These are phyloP conservation scores for Pampus argenteus DNA, from an alignment of 2,797 vertebrate species.

Conservation along the genomic window DNA sequence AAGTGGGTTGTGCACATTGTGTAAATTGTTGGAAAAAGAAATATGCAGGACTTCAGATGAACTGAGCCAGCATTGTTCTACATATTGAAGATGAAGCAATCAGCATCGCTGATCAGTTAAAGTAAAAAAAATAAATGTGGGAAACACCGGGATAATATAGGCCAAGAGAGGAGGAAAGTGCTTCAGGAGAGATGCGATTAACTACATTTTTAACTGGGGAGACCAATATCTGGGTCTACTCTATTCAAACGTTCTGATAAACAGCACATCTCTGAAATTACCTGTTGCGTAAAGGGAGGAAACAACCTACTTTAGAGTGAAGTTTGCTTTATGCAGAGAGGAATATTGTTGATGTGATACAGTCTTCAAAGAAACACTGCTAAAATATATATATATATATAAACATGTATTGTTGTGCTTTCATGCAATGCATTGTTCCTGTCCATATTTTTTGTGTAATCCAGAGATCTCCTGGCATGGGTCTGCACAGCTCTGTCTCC, in stretches of 20 bases:
- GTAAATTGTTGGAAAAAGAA: conserved; percentile 30
- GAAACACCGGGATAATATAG: conserved; percentile 29
- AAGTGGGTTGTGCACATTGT: conserved; percentile 25
- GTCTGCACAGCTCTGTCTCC: conserved; percentile 58
- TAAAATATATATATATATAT: neutral
- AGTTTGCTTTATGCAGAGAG: conserved; percentile 2
- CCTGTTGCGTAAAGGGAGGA: conserved; percentile 11
- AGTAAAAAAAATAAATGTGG: conserved; percentile 27
- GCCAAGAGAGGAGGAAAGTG: conserved; percentile 27
- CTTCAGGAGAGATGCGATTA: conserved; percentile 29
- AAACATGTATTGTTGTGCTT: conserved; percentile 40
- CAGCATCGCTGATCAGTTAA: conserved; percentile 27
- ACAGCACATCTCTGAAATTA: conserved; percentile 35
- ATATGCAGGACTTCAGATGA: conserved; percentile 30
- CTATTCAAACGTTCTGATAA: conserved; percentile 33
- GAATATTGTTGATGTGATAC: neutral
- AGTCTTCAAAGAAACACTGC: neutral
- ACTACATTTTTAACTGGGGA: conserved; percentile 29
- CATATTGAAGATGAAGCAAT: conserved; percentile 33
- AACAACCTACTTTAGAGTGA: conserved; percentile 6
- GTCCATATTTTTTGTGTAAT: conserved; percentile 53
- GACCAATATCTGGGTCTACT: conserved; percentile 45
- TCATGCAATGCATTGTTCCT: conserved; percentile 39
- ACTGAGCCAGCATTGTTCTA: conserved; percentile 15
- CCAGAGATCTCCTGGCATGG: conserved; percentile 66